Conservation (phyloP, 2,113 vertebrate species). For the Trogon surrucura region DNA sequence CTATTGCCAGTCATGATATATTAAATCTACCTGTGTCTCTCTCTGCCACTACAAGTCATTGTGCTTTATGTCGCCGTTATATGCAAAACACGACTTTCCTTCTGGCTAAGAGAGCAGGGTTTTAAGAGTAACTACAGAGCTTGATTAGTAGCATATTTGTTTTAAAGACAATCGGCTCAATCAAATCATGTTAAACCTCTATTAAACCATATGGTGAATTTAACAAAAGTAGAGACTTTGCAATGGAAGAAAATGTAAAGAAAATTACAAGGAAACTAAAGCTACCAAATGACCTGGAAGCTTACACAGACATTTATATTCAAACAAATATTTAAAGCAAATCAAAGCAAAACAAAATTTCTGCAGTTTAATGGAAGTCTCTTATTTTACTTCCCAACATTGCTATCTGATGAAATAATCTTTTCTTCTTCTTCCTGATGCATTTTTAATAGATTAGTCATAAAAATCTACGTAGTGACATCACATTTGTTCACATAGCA, state of each 20-base stretch:
- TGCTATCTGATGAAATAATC: slow-evolving; percentile 1
- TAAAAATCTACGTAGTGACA: slow-evolving; percentile 67
- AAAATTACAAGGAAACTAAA: slow-evolving; percentile 32
- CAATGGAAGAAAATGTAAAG: not conserved
- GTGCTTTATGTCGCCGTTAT: not conserved
- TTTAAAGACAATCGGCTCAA: slow-evolving; percentile 28
- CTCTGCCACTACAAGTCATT: not conserved
- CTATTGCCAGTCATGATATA: not conserved
- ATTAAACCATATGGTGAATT: not conserved
- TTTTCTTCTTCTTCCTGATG: slow-evolving; percentile 55
- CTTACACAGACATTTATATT: not conserved
- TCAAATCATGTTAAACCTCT: not conserved
- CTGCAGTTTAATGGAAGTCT: not conserved
- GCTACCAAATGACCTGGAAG: slow-evolving; percentile 20
- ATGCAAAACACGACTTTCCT: not conserved
- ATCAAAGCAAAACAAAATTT: slow-evolving; percentile 23
- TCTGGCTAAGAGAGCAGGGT: not conserved
- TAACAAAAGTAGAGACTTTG: not conserved
- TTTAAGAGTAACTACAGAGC: slow-evolving; percentile 5
- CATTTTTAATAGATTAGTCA: slow-evolving; percentile 70
- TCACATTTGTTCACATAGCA: slow-evolving; percentile 71
- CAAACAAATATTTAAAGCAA: slow-evolving; percentile 45
- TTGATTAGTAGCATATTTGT: slow-evolving; percentile 21
- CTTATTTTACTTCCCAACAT: slow-evolving; percentile 42
- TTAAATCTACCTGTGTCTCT: not conserved